These are phyloP conservation scores for Aethina tumida DNA, from an alignment of 1,140 invertebrate species.

Conservation along the genomic window DNA sequence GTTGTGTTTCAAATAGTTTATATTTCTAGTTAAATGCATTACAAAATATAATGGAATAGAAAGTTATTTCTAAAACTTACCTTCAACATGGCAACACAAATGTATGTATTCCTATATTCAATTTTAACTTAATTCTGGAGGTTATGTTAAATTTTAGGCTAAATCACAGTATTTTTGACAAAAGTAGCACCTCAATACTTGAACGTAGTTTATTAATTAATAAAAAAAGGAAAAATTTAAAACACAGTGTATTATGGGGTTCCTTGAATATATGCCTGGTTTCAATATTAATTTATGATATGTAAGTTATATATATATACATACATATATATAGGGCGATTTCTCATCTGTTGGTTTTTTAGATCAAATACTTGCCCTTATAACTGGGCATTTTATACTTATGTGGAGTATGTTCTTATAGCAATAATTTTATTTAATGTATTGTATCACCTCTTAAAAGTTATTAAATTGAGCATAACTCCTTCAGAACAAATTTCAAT, in stretches of 20 bases:
- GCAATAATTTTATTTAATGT: conserved; percentile 32
- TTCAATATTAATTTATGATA: conserved; percentile 27
- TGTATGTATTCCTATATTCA: no score
- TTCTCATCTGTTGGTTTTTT: conserved; percentile 11
- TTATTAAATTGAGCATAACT: conserved; percentile 30
- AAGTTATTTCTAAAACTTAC: no score
- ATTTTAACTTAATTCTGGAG: conserved; percentile 1
- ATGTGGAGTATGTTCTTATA: conserved; percentile 32
- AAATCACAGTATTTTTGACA: conserved; percentile 10
- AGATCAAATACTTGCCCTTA: conserved; percentile 25
- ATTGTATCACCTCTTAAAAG: conserved; percentile 35
- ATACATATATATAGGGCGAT: conserved; percentile 4
- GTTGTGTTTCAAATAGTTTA: no score
- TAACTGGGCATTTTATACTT: conserved; percentile 24
- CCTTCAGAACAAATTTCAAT: conserved; percentile 28
- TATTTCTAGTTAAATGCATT: no score
- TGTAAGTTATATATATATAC: conserved; percentile 24
- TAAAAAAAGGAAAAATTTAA: conserved; percentile 17
- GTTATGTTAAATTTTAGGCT: conserved; percentile 12
- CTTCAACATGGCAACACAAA: no score
- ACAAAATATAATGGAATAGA: no score
- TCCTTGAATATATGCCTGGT: conserved; percentile 25
- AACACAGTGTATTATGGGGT: conserved; percentile 25
- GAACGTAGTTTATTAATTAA: conserved; percentile 23
- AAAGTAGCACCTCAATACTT: conserved; percentile 12